Conservation (phyloP, 1,140 invertebrate genomes). For the Sogatella furcifera region DNA sequence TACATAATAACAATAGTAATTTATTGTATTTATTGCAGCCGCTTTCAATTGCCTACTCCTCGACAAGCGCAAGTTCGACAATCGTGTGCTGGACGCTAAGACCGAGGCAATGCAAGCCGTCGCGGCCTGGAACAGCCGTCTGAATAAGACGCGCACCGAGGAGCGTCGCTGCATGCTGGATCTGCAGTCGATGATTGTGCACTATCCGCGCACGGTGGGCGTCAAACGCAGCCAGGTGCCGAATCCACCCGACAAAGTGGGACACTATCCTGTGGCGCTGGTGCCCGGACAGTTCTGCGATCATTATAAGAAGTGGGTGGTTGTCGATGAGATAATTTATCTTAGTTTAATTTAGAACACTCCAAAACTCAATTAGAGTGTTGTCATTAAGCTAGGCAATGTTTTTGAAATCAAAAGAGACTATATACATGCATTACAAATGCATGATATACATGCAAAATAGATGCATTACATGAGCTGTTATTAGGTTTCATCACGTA, state of each 20-base stretch:
- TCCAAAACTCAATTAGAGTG: too few relatives aligned
- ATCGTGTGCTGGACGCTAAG: constrained; percentile 49
- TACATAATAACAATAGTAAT: neutral
- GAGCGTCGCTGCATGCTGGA: constrained; percentile 58
- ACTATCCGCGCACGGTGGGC: constrained; percentile 44
- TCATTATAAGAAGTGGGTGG: constrained; percentile 56
- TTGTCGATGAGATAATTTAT: constrained; percentile 3
- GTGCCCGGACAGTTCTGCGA: constrained; percentile 90
- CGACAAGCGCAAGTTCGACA: constrained; percentile 16
- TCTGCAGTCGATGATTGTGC: constrained; percentile 63
- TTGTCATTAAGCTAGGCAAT: too few relatives aligned
- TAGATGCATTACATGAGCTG: too few relatives aligned
- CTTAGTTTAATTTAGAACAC: too few relatives aligned
- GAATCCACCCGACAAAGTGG: constrained; percentile 41
- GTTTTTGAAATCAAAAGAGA: too few relatives aligned
- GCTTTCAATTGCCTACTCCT: constrained; percentile 21
- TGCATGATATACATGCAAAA: too few relatives aligned
- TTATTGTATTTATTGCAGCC: constrained; percentile 23
- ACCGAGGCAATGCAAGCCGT: constrained; percentile 80
- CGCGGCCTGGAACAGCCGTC: constrained; percentile 74
- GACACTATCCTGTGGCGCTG: constrained; percentile 78
- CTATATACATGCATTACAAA: too few relatives aligned
- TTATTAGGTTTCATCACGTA: too few relatives aligned
- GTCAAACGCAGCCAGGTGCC: constrained; percentile 37
- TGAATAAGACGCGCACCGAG: constrained; percentile 62